Base-by-base conservation (phyloP, 2,888 invertebrate genomes). In the Chymomyza procnemis region DNA sequence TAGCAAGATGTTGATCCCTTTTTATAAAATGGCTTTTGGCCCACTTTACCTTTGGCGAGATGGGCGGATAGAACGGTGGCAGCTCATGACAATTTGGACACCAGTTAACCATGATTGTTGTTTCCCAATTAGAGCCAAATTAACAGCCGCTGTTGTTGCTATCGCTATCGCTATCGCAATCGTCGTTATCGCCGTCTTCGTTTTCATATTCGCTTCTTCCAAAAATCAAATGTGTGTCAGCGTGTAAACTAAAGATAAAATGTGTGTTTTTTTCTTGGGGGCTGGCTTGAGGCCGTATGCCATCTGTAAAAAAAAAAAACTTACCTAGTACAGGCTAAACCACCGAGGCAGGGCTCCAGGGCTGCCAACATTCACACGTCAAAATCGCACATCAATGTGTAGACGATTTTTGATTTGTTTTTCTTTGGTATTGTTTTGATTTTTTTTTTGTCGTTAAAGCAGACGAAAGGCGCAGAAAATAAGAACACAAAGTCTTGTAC, bases 291-390 rank as follows among this genome's bases (percentile, higher is more conserved):
- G 46, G 14, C 22, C 30, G 16, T 46, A 8, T 26, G 26, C 41
- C 16, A 1, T 26, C 26, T 3, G 6, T 18, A 66, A n/a, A n/a
- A n/a, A n/a, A n/a, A n/a, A n/a, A n/a, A n/a, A 60, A 88, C 90
- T 88, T 83, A 91, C 91, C 91, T 91, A 91, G 89, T 90, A 90
- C 91, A 91, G 90, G 89, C 91, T 90, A 90, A 89, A 90, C 89
- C 90, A 91, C 91, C 91, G 91, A 91, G 91, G 90, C 91, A 90
- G 80, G 86, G 83, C 91, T 91, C 91, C 91, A 91, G 91, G 89
- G 91, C 88, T 91, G 91, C 91, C 91, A 91, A 90, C 91, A 90
- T 91, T 91, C 91, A 91, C 91, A 89, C 89, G 80, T 80, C 88
- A 81, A 81, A 84, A 81, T 77, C 79, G 78, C 83, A 85, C 88